These are phyloP conservation scores for Tenthredo mesomela DNA, from an alignment of 2,888 invertebrate genomes.

Conservation along the genomic window DNA sequence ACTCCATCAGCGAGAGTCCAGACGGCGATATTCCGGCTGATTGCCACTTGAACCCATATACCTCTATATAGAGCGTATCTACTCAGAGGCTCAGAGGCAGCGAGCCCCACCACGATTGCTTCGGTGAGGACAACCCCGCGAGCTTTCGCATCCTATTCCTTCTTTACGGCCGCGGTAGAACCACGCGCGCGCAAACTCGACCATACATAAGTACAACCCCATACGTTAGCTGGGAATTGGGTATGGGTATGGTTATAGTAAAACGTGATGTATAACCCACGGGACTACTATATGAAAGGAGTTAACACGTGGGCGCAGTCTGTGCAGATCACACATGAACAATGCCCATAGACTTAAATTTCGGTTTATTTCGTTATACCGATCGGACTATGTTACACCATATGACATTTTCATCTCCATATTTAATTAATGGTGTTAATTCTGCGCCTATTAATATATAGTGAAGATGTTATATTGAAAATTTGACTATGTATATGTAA, in stretches of 20 bases:
- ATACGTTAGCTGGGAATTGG: not conserved
- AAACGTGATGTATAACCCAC: not conserved
- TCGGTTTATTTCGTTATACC: not conserved
- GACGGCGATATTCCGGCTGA: conserved; percentile 40
- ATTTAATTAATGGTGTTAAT: not conserved
- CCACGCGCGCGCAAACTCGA: not conserved
- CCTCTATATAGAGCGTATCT: not conserved
- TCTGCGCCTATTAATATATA: too few species aligned
- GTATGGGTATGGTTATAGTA: not conserved
- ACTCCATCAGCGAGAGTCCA: conserved; percentile 29
- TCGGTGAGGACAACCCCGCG: not conserved
- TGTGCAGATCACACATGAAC: not conserved
- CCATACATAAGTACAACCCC: not conserved
- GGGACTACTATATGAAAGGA: not conserved
- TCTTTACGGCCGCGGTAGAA: not conserved
- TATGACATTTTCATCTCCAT: not conserved
- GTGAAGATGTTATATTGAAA: not conserved
- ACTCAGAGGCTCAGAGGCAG: not conserved
- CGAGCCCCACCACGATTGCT: conserved; percentile 11
- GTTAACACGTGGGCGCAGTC: not conserved
- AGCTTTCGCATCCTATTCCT: not conserved
- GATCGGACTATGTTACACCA: not conserved
- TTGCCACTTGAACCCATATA: conserved; percentile 28
- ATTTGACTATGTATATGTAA: not conserved
- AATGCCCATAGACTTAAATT: not conserved